phyloP scores from a whole-genome alignment of 2,113 vertebrate genomes.

The Callocephalon fimbriatum region DNA sequence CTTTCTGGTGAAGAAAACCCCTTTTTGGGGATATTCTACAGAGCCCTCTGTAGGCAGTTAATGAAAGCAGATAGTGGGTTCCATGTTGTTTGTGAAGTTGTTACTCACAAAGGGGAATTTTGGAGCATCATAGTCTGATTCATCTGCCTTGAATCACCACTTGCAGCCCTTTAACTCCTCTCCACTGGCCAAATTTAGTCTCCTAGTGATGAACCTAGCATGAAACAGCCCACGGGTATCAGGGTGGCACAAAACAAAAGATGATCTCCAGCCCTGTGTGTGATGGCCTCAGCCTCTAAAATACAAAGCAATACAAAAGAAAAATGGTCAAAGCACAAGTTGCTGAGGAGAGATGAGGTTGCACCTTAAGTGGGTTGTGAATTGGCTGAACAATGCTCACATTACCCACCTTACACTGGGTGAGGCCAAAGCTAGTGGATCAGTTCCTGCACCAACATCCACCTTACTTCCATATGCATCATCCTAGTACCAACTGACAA shows the following conservation, averaged over 20 bases:
- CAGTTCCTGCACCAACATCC: background rate
- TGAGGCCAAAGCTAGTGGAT: background rate
- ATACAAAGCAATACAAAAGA: background rate
- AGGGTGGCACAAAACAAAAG: background rate
- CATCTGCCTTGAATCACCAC: background rate
- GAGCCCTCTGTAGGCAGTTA: background rate
- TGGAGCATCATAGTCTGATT: background rate
- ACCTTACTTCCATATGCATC: background rate
- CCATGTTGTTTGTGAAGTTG: background rate
- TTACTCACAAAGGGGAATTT: background rate
- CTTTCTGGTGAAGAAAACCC: background rate
- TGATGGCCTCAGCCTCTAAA: background rate
- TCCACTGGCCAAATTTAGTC: background rate
- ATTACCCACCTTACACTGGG: background rate
- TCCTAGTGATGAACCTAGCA: background rate
- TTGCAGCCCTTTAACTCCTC: background rate
- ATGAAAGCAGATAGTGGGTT: background rate
- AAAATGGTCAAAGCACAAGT: background rate
- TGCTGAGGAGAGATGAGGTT: background rate
- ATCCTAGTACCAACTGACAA: background rate
- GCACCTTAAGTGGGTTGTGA: background rate
- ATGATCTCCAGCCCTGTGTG: background rate
- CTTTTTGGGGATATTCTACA: background rate
- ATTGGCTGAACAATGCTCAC: background rate
- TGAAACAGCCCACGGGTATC: fast-evolving